Percentiles rank a stretch among this genome's conserved stretches.
These are phyloP conservation scores for Cartodere bifasciata DNA, from an alignment of 2,888 invertebrate genomes.

Conservation along the genomic window DNA sequence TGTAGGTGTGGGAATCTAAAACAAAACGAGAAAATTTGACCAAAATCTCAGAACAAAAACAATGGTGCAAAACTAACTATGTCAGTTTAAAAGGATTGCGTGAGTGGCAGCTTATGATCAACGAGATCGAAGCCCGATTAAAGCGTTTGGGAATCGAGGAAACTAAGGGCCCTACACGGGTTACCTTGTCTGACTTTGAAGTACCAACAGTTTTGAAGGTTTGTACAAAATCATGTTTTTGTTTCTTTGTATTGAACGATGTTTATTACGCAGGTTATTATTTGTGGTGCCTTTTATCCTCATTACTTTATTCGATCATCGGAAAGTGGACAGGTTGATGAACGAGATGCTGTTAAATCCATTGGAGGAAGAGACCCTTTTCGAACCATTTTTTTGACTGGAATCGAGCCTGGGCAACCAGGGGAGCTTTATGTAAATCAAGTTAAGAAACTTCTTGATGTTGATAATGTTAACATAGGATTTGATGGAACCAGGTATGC, in stretches of 20 bases:
- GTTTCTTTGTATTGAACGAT: slow-evolving; percentile 2
- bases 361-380: slow-evolving; percentile 66
- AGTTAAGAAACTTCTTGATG: slow-evolving; percentile 43
- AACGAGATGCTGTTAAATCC: slow-evolving; percentile 50
- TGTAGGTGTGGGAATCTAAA: slow-evolving; percentile 48
- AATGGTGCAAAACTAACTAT: slow-evolving; percentile 58
- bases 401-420: slow-evolving; percentile 51
- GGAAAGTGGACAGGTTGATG: slow-evolving; percentile 41
- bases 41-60: slow-evolving; percentile 16
- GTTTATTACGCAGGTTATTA: slow-evolving; percentile 43
- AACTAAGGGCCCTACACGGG: slow-evolving; percentile 34
- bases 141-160: slow-evolving; percentile 45
- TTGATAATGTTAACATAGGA: slow-evolving; percentile 40
- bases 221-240: slow-evolving; percentile 6
- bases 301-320: slow-evolving; percentile 62
- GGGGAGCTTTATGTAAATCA: slow-evolving; percentile 53
- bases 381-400: slow-evolving; percentile 56
- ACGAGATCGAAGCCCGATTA: slow-evolving; percentile 56
- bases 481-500: slow-evolving; percentile 39
- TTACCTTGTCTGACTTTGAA: slow-evolving; percentile 37
- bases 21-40: slow-evolving; percentile 22
- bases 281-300: slow-evolving; percentile 87
- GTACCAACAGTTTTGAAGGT: slow-evolving; percentile 54
- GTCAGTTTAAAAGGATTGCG: slow-evolving; percentile 58
- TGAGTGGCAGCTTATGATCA: slow-evolving; percentile 59